These are phyloP conservation scores for Drosophila teissieri DNA, from an alignment of 1,140 invertebrate species.

Conservation along the genomic window DNA sequence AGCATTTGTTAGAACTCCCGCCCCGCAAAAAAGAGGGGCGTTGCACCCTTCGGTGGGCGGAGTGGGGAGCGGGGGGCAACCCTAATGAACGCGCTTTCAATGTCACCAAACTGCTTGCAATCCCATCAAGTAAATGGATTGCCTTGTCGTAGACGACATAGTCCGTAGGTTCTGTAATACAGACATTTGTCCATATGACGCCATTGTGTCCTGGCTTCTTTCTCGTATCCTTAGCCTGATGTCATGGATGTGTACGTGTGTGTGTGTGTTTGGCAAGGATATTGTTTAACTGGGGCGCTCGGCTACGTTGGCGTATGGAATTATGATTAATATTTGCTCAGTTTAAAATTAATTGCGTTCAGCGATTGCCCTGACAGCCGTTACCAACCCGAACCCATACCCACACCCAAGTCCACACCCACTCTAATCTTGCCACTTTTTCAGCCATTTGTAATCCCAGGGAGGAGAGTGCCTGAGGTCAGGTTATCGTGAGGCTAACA, in stretches of 20 bases:
- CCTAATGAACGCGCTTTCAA: slow-evolving; percentile 62
- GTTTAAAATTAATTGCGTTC: slow-evolving; percentile 75
- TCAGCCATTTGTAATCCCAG: slow-evolving; percentile 38
- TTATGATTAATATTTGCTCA: slow-evolving; percentile 78
- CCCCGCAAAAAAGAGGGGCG: slow-evolving; percentile 8
- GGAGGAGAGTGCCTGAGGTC: slow-evolving; percentile 24
- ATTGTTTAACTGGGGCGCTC: slow-evolving; percentile 45
- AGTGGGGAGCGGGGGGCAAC: slow-evolving; percentile 4
- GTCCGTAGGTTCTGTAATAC: slow-evolving; percentile 60
- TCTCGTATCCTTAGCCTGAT: slow-evolving; percentile 21
- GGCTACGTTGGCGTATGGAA: slow-evolving; percentile 34
- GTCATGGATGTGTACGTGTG: slow-evolving; percentile 11
- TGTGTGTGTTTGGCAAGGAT: slow-evolving; percentile 13
- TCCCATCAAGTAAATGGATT: slow-evolving; percentile 80
- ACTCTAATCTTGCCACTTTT: not conserved
- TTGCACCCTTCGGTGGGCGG: slow-evolving; percentile 39
- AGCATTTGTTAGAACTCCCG: slow-evolving; percentile 52
- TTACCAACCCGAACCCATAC: not conserved
- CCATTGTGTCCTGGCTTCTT: slow-evolving; percentile 46
- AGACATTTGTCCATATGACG: slow-evolving; percentile 72
- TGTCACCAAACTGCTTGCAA: slow-evolving; percentile 66
- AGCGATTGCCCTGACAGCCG: slow-evolving; percentile 34
- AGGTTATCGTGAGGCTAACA: slow-evolving; percentile 18
- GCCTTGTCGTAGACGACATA: slow-evolving; percentile 39
- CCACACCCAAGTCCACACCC: slow-evolving; percentile 1